Evolutionary conservation across 2,888 invertebrate species (phyloP).

Genomic region (Sepioteuthis lessoniana): DNA sequence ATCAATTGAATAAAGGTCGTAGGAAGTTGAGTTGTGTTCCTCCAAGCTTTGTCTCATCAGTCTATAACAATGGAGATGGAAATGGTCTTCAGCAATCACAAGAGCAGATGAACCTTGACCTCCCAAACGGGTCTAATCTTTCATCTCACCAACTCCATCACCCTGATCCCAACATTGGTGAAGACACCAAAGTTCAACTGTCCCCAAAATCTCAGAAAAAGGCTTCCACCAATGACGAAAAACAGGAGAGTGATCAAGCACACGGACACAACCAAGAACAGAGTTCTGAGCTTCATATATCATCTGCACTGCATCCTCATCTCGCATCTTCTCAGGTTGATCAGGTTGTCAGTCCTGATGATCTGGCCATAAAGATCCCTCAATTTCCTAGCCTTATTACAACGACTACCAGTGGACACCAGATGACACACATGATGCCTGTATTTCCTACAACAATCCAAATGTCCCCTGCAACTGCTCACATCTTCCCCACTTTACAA

Average conservation of each 20-base stretch:
- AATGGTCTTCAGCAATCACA: not conserved
- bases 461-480: slow-evolving; percentile 35
- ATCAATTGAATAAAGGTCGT: not conserved
- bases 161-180: not conserved
- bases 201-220: not conserved
- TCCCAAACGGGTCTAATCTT: not conserved
- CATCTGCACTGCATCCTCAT: not conserved
- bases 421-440: not conserved
- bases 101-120: not conserved
- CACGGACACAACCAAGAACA: not conserved
- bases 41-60: not conserved
- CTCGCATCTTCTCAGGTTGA: not conserved
- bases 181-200: not conserved
- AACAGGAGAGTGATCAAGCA: not conserved
- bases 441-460: slow-evolving; percentile 34
- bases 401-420: not conserved
- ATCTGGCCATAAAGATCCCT: not conserved
- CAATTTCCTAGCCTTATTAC: not conserved
- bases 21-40: slow-evolving; percentile 36
- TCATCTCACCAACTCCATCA: not conserved
- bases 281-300: not conserved
- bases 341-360: not conserved
- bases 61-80: not conserved
- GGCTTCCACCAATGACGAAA: not conserved
- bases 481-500: slow-evolving; percentile 35